Percentiles rank a stretch among this genome's conserved stretches.
Evolutionary conservation across 2,888 invertebrate genomes (phyloP).

Genomic region (Bellardia pandia): DNA sequence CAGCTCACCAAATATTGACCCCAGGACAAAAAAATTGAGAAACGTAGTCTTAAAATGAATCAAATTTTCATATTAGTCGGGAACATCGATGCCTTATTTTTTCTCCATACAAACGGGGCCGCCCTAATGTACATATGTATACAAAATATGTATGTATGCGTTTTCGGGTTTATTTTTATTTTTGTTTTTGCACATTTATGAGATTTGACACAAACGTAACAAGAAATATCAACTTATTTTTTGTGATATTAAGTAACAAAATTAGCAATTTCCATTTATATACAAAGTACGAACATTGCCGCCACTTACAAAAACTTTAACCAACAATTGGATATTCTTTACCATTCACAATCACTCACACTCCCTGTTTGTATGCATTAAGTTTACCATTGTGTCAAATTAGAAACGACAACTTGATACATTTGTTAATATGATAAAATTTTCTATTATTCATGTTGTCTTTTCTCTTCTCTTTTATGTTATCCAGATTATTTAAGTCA

Average conservation of each 20-base stretch:
- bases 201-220: not conserved
- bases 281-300: not conserved
- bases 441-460: not conserved
- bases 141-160: not conserved
- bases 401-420: slow-evolving; percentile 4
- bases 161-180: not conserved
- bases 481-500: slow-evolving; percentile 81
- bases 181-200: not conserved
- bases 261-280: not conserved
- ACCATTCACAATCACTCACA: not conserved
- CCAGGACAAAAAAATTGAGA: no score
- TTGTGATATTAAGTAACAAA: slow-evolving; percentile 7
- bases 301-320: not conserved
- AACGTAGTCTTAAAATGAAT: no score
- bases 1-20: no score
- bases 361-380: not conserved
- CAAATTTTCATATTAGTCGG: no score
- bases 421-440: not conserved
- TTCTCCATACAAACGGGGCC: no score
- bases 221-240: not conserved
- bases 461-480: not conserved
- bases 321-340: not conserved
- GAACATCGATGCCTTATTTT: no score
- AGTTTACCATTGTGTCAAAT: not conserved
- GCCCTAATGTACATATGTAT: no score